Base-by-base conservation (phyloP, 92 coral and sea anemone species). In the Umimayanthus chanpuru region DNA sequence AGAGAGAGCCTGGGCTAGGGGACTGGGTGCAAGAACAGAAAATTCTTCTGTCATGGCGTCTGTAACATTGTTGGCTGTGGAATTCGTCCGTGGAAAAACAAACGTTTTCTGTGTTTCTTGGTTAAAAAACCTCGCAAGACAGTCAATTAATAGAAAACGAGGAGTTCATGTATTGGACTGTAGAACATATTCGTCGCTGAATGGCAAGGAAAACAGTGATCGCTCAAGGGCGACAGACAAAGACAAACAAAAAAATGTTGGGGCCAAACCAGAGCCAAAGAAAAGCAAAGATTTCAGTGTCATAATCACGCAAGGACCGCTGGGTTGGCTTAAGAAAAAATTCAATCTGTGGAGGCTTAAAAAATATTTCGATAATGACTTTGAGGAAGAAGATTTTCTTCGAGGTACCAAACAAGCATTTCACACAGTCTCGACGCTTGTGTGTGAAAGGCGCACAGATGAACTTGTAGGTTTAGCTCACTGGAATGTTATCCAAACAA, bases 351-450 rank as follows among this genome's bases (percentile, higher is more conserved):
- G 92, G 89, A 66, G 94, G 21, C 87, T 97, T 14, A 94, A 94
- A 64, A 88, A 90, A 6, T 94, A 90, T 70, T 92, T 95, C 79
- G 99, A 95, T 88, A 90, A 85, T 26, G 98, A 94, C 74, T 97
- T 97, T 84, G 92, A 95, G 64, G 96, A 97, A 79, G 90, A 88
- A 21, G 98, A 94, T 76, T 97, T 97, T 77, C 88, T 97, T 36
- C 91, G 89, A 64, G 99, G 99, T 18, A 96, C 98, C 6, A 97
- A 92, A 81, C 96, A 95, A 86, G 99, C 99, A 12, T 82, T 97
- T 49, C 80, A 92, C 32, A 92, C 93, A 11, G 91, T 96, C 8
- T 95, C 99, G 2, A 91, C 91, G 7, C 79, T 94, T 43, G 77
- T 95, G 16, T 92, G 93, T 80, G 91, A 91, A 43, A 72, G 73